Percentiles rank a stretch among this genome's conserved stretches.
Evolutionary conservation across 2,113 vertebrate species (phyloP).

Genomic region (Brachyhypopomus gauderio): DNA sequence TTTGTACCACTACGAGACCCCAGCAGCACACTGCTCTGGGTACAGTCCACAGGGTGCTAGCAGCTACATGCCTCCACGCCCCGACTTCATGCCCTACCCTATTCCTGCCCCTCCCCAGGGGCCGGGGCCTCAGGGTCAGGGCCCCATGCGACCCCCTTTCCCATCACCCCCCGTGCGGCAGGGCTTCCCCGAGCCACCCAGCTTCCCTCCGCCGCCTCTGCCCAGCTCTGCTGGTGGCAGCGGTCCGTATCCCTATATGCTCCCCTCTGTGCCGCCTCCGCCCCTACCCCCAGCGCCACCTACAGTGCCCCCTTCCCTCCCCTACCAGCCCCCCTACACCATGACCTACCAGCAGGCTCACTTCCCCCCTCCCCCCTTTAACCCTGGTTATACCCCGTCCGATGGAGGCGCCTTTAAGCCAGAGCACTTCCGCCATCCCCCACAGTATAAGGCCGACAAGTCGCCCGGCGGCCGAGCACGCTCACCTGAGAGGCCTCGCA

Average conservation of each 20-base stretch:
- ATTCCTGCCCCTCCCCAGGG: slow-evolving; percentile 80
- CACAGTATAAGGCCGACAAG: slow-evolving; percentile 83
- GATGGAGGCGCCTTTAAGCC: slow-evolving; percentile 71
- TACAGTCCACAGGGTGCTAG: slow-evolving; percentile 79
- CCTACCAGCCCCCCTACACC: slow-evolving; percentile 84
- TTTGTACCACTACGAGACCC: slow-evolving; percentile 86
- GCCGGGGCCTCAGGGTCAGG: slow-evolving; percentile 80
- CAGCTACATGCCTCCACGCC: slow-evolving; percentile 80
- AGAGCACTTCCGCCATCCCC: slow-evolving; percentile 77
- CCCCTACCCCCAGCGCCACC: slow-evolving; percentile 76
- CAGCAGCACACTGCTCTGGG: slow-evolving; percentile 69
- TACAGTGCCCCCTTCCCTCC: slow-evolving; percentile 78
- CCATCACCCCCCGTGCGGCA: slow-evolving; percentile 81
- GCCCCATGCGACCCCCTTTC: slow-evolving; percentile 82
- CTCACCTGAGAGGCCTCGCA: slow-evolving; percentile 84
- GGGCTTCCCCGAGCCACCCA: slow-evolving; percentile 85
- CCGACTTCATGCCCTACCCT: slow-evolving; percentile 88
- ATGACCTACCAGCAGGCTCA: slow-evolving; percentile 81
- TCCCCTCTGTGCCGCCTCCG: slow-evolving; percentile 76
- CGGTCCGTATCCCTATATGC: slow-evolving; percentile 86
- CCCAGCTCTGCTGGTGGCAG: slow-evolving; percentile 77
- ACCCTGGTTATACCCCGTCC: slow-evolving; percentile 74
- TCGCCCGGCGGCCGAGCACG: slow-evolving; percentile 57
- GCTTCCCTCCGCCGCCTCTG: slow-evolving; percentile 86
- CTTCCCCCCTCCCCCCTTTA: slow-evolving; percentile 82